A percentile compares a stretch with the other conserved stretches of the same genome.
phyloP scores from a whole-genome alignment of 2,888 invertebrate genomes.

The Drosophila prolongata region DNA sequence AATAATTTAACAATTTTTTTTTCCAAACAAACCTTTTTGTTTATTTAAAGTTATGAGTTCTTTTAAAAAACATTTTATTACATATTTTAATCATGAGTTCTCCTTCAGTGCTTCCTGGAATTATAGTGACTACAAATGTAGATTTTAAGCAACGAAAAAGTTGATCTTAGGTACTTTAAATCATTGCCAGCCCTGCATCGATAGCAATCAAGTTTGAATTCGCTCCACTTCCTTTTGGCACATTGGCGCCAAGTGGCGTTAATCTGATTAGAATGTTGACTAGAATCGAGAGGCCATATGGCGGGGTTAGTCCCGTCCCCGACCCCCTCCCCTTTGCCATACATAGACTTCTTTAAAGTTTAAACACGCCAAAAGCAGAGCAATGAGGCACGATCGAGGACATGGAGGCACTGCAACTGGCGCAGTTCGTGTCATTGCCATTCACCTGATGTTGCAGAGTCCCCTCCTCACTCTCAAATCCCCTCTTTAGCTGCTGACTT shows the following conservation, averaged over 20 bases:
- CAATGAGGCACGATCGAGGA: conserved; percentile 46
- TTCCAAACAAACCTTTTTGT: too few species aligned
- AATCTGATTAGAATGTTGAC: conserved; percentile 73
- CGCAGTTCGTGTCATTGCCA: conserved; percentile 71
- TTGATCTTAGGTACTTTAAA: background rate
- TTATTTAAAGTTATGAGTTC: too few species aligned
- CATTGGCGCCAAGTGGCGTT: conserved; percentile 72
- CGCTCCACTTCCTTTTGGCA: conserved; percentile 45
- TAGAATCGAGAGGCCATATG: conserved; percentile 39
- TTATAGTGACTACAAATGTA: too few species aligned
- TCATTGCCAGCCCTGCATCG: conserved; percentile 14
- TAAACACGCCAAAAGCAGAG: conserved; percentile 49
- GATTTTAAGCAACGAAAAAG: background rate
- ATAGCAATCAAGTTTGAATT: conserved; percentile 10
- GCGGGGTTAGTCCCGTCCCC: background rate
- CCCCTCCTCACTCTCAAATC: conserved; percentile 1
- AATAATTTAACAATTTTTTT: too few species aligned
- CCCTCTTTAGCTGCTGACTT: conserved; percentile 46
- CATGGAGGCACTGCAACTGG: conserved; percentile 22
- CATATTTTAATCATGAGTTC: too few species aligned
- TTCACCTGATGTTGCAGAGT: conserved; percentile 62
- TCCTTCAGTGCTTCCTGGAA: background rate
- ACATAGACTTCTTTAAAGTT: conserved; percentile 34
- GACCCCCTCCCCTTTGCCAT: background rate
- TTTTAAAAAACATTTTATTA: too few species aligned